Conservation (phyloP, 2,888 invertebrate genomes). For the Parnassius smintheus region DNA sequence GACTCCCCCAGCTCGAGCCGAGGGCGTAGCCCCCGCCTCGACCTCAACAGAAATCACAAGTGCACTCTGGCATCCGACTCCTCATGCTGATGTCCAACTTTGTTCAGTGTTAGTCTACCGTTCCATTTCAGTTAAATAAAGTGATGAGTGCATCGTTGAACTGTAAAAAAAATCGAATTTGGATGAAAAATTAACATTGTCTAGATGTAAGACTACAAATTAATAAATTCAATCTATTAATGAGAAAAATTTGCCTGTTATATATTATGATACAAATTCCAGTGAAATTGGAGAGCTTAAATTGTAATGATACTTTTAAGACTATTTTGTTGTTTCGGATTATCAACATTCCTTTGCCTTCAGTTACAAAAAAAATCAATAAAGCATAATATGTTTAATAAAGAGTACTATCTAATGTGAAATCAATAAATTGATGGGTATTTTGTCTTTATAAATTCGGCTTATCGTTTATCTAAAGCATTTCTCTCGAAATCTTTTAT, state of each 20-base stretch:
- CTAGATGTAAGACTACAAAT: background rate
- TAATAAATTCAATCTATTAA: background rate
- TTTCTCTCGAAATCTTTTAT: background rate
- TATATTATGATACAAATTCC: constrained; percentile 2
- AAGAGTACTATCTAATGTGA: background rate
- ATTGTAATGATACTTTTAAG: constrained; percentile 14
- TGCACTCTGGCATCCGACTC: constrained; percentile 27
- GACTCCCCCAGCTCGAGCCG: constrained; percentile 36
- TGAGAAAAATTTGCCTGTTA: background rate
- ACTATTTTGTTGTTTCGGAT: constrained; percentile 10
- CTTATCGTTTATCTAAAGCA: background rate
- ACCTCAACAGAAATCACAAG: constrained; percentile 43
- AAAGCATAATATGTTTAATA: background rate
- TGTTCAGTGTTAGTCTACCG: background rate
- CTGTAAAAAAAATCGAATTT: constrained; percentile 11
- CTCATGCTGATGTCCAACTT: constrained; percentile 16
- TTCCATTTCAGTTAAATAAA: background rate
- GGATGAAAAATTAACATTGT: background rate
- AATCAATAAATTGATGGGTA: background rate
- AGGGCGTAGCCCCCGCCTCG: constrained; percentile 42
- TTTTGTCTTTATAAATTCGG: background rate
- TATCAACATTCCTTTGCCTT: constrained; percentile 21
- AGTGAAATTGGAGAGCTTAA: constrained; percentile 21
- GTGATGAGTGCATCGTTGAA: constrained; percentile 4
- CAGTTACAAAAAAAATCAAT: background rate